A percentile compares a stretch with the other conserved stretches of the same genome.
Conservation (phyloP, 2,113 vertebrate genomes). For the Echinops telfairi region DNA sequence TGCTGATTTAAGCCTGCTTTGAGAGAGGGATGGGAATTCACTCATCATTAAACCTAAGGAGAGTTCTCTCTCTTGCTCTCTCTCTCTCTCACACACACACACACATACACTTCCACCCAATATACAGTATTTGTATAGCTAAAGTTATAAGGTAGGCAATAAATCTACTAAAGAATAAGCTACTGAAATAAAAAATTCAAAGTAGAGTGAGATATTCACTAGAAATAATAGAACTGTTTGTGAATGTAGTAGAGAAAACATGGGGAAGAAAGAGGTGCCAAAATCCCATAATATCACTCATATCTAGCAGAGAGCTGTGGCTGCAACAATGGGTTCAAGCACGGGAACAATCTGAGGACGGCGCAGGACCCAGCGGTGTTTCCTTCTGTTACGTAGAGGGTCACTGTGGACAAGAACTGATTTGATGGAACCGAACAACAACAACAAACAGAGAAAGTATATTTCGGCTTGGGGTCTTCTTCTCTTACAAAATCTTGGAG, state of each 20-base stretch:
- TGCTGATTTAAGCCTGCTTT: not conserved
- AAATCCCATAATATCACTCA: not conserved
- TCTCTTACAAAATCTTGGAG: not conserved
- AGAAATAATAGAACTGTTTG: not conserved
- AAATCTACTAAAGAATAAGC: not conserved
- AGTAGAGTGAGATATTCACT: not conserved
- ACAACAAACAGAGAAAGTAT: not conserved
- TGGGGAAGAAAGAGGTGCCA: not conserved
- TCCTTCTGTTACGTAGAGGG: too few species aligned
- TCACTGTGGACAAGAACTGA: too few species aligned
- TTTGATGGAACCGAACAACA: too few species aligned
- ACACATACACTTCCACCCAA: not conserved
- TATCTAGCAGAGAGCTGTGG: too few species aligned
- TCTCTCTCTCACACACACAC: not conserved
- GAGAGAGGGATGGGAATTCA: not conserved
- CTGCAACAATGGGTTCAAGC: too few species aligned
- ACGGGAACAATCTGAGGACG: too few species aligned
- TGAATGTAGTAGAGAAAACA: not conserved
- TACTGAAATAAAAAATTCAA: not conserved
- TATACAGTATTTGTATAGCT: not conserved
- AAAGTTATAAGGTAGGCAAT: conserved; percentile 6
- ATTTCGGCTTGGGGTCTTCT: conserved; percentile 25
- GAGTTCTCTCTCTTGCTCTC: too few species aligned
- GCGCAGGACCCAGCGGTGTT: too few species aligned
- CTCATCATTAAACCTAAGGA: not conserved